A percentile compares a stretch with the other conserved stretches of the same genome.
Evolutionary conservation across 2,113 vertebrate genomes (phyloP).

Genomic region (Marmota monax): DNA sequence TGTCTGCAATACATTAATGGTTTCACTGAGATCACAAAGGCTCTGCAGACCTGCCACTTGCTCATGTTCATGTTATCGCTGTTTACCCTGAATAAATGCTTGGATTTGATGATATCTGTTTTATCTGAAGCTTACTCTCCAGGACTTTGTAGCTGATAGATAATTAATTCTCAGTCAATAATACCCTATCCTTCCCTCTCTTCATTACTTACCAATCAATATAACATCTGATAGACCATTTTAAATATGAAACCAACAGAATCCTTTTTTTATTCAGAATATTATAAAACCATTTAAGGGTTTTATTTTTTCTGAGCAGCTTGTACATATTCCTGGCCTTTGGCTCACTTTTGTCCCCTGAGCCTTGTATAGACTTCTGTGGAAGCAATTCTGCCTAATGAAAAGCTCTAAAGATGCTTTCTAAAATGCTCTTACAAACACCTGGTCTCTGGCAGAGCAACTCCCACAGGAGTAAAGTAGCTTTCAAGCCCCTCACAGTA

Average conservation of each 20-base stretch:
- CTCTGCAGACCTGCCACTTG: not conserved
- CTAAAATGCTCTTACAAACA: slow-evolving; percentile 21
- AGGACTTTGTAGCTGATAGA: not conserved
- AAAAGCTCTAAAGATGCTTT: slow-evolving; percentile 48
- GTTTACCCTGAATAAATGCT: not conserved
- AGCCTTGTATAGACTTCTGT: not conserved
- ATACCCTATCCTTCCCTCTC: not conserved
- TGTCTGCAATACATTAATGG: not conserved
- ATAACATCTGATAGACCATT: not conserved
- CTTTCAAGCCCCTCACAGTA: slow-evolving; percentile 39
- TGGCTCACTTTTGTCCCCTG: slow-evolving; percentile 4
- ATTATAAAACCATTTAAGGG: not conserved
- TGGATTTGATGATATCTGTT: not conserved
- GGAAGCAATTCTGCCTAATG: slow-evolving; percentile 3
- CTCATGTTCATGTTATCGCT: not conserved
- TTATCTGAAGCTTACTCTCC: not conserved
- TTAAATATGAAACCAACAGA: slow-evolving; percentile 4
- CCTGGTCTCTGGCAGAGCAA: not conserved
- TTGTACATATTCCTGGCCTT: not conserved
- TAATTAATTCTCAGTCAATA: not conserved
- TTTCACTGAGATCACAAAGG: not conserved
- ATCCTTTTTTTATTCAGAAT: slow-evolving; percentile 28
- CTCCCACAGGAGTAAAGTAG: not conserved
- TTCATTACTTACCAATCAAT: not conserved
- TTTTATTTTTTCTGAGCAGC: not conserved